A percentile compares a stretch with the other conserved stretches of the same genome.
These are phyloP conservation scores for Pyrocephalus nanus DNA, from an alignment of 2,797 vertebrate species.

Conservation along the genomic window DNA sequence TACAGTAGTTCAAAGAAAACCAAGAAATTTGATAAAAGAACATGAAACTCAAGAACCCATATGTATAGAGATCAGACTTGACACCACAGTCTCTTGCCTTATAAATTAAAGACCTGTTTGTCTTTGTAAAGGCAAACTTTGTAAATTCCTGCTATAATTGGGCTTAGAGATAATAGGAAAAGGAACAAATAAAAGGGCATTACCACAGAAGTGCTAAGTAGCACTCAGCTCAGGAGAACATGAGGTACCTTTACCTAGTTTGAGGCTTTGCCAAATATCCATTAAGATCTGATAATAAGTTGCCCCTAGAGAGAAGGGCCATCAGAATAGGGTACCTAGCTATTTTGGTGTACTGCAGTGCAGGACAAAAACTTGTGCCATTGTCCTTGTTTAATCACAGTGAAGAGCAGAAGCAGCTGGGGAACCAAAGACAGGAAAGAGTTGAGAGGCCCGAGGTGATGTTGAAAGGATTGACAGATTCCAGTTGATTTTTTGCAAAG, in stretches of 20 bases:
- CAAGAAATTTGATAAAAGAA: not conserved
- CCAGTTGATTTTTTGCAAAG: constrained; percentile 14
- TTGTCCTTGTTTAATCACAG: not conserved
- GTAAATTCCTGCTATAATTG: not conserved
- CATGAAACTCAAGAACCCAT: not conserved
- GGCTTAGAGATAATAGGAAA: not conserved
- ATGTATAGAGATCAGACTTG: not conserved
- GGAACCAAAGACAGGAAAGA: not conserved
- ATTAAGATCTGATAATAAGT: not conserved
- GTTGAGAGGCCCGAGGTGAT: not conserved
- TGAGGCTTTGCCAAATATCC: not conserved
- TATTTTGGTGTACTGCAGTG: not conserved
- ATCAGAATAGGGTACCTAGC: not conserved
- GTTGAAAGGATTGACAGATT: not conserved
- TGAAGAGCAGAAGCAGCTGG: not conserved
- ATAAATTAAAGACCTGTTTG: not conserved
- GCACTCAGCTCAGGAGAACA: not conserved
- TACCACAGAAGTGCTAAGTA: not conserved
- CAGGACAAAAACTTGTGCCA: not conserved
- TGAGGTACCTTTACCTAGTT: not conserved
- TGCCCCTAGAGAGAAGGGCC: not conserved
- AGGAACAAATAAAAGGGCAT: not conserved
- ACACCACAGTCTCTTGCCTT: not conserved
- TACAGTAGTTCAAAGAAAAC: not conserved
- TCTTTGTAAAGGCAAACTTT: not conserved